These are phyloP conservation scores for Rotaria socialis DNA, from an alignment of 2,888 invertebrate genomes.

Conservation along the genomic window DNA sequence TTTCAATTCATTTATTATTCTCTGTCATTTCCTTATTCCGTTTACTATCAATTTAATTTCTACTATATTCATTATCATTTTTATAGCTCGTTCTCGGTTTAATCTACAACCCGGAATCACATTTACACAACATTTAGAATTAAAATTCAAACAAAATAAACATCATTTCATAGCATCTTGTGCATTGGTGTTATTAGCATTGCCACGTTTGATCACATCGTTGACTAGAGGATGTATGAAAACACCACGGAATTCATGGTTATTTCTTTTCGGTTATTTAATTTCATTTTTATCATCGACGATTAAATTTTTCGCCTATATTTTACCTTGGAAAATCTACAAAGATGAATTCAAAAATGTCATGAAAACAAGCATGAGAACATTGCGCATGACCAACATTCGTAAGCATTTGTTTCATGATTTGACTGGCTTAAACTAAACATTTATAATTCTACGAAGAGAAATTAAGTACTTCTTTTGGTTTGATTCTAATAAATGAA, in stretches of 20 bases:
- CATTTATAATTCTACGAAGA: too few species aligned
- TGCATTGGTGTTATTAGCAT: background rate
- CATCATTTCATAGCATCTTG: background rate
- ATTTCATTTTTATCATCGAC: conserved; percentile 8
- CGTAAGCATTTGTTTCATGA: too few species aligned
- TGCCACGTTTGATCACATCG: background rate
- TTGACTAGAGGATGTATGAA: background rate
- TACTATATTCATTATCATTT: background rate
- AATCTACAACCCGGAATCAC: background rate
- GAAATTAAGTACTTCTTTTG: too few species aligned
- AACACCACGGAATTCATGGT: background rate
- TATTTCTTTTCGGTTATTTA: background rate
- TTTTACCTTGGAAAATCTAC: background rate
- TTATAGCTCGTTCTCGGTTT: background rate
- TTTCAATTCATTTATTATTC: background rate
- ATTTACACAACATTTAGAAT: background rate
- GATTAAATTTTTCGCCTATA: background rate
- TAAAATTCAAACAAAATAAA: background rate
- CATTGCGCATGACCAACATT: too few species aligned
- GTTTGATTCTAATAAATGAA: too few species aligned
- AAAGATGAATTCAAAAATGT: background rate
- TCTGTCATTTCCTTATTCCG: background rate
- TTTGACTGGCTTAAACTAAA: too few species aligned
- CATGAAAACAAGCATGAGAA: too few species aligned
- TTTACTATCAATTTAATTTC: background rate